Percentiles rank a stretch among this genome's conserved stretches.
Evolutionary conservation across 2,888 invertebrate species (phyloP).

Genomic region (Conomelus anceps): DNA sequence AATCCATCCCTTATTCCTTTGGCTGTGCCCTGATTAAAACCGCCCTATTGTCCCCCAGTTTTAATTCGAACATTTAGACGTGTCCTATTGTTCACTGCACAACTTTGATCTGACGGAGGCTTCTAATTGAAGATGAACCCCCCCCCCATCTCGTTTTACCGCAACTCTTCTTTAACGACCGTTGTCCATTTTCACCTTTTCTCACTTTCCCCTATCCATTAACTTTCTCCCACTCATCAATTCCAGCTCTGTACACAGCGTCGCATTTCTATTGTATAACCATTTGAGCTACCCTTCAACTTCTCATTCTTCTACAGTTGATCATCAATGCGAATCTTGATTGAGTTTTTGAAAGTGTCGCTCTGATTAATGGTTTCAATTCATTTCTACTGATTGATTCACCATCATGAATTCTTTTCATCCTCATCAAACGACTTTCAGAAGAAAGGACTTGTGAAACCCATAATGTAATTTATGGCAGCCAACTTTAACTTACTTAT

Average conservation of each 20-base stretch:
- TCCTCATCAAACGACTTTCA: neutral
- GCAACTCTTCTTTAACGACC: neutral
- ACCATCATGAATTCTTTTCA: neutral
- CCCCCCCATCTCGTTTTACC: no score
- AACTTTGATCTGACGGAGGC: constrained; percentile 9
- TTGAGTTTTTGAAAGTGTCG: neutral
- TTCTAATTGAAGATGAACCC: constrained; percentile 5
- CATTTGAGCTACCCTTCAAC: neutral
- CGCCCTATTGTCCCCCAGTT: constrained; percentile 7
- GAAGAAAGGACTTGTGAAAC: no score
- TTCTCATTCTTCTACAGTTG: neutral
- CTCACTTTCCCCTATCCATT: neutral
- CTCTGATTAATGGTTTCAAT: neutral
- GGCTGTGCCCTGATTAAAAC: constrained; percentile 7
- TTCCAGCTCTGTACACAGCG: neutral
- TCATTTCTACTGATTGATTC: neutral
- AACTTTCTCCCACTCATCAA: neutral
- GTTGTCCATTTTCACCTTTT: neutral
- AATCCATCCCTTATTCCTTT: neutral
- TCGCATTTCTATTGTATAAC: neutral
- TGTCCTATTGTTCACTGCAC: constrained; percentile 4
- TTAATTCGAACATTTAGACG: constrained; percentile 10
- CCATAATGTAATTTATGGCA: no score
- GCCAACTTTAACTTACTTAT: no score
- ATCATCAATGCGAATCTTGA: neutral